Conservation (phyloP, 1,140 invertebrate species). For the Theocolax elegans region DNA sequence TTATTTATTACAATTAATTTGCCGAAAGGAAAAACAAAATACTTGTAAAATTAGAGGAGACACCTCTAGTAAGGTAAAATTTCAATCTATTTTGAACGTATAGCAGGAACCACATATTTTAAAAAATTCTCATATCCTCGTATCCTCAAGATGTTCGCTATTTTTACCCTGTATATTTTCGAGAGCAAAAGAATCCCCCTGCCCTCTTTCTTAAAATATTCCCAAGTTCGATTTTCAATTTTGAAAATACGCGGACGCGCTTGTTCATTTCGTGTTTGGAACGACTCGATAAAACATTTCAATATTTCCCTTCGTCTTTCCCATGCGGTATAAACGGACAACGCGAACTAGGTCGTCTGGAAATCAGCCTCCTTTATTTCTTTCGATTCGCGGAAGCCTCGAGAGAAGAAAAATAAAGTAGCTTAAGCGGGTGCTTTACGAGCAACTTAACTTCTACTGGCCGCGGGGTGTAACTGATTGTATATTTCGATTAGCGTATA, state of each 20-base stretch:
- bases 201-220: background rate
- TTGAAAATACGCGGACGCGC: background rate
- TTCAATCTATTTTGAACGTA: too few relatives aligned
- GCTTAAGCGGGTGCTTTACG: too few relatives aligned
- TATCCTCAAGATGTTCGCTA: background rate
- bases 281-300: conserved; percentile 15
- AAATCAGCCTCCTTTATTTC: background rate
- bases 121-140: background rate
- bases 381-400: background rate
- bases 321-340: background rate
- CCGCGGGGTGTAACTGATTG: too few relatives aligned
- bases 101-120: background rate
- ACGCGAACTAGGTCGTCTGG: background rate
- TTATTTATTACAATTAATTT: too few relatives aligned
- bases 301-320: background rate
- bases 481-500: too few relatives aligned
- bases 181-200: background rate
- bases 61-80: too few relatives aligned
- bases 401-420: too few relatives aligned
- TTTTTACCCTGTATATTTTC: background rate
- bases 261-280: background rate
- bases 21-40: too few relatives aligned
- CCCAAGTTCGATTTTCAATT: conserved; percentile 12
- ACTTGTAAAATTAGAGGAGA: too few relatives aligned
- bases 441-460: too few relatives aligned